These are phyloP conservation scores for Shargacucullia verbasci DNA, from an alignment of 2,888 invertebrate species.

Conservation along the genomic window DNA sequence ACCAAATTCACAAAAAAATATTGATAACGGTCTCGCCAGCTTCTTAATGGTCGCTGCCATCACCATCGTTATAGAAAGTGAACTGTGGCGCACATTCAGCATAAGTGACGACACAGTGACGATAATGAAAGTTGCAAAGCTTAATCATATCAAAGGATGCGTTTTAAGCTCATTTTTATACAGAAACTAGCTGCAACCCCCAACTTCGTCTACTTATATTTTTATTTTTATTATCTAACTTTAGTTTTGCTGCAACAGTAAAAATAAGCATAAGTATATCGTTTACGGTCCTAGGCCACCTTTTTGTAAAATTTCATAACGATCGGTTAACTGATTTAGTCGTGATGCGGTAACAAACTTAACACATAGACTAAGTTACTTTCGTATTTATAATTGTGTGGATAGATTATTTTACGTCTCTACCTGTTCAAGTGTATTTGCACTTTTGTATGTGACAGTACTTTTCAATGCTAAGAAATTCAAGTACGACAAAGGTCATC, in stretches of 20 bases:
- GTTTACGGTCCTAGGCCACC: too few species aligned
- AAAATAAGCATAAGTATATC: too few species aligned
- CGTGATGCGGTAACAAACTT: too few species aligned
- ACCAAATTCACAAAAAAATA: conserved; percentile 52
- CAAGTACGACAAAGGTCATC: conserved; percentile 27
- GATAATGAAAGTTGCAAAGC: conserved; percentile 21
- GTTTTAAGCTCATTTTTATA: neutral
- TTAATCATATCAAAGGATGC: conserved; percentile 1
- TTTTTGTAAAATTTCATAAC: too few species aligned
- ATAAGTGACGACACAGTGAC: conserved; percentile 15
- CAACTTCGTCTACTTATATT: too few species aligned
- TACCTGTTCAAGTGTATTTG: neutral
- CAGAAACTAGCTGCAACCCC: too few species aligned
- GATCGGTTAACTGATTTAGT: too few species aligned
- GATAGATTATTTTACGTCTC: conserved; percentile 10
- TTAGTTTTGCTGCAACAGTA: too few species aligned
- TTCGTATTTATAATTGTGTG: too few species aligned
- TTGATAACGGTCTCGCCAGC: conserved; percentile 47
- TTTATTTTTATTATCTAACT: too few species aligned
- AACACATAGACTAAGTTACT: too few species aligned
- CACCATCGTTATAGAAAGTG: conserved; percentile 48
- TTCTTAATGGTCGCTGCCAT: conserved; percentile 42
- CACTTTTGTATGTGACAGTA: conserved; percentile 20
- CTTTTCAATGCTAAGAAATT: conserved; percentile 24
- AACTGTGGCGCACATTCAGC: conserved; percentile 24